A percentile compares a stretch with the other conserved stretches of the same genome.
These are phyloP conservation scores for Antheraea assamensis DNA, from an alignment of 2,888 invertebrate genomes.

Conservation along the genomic window DNA sequence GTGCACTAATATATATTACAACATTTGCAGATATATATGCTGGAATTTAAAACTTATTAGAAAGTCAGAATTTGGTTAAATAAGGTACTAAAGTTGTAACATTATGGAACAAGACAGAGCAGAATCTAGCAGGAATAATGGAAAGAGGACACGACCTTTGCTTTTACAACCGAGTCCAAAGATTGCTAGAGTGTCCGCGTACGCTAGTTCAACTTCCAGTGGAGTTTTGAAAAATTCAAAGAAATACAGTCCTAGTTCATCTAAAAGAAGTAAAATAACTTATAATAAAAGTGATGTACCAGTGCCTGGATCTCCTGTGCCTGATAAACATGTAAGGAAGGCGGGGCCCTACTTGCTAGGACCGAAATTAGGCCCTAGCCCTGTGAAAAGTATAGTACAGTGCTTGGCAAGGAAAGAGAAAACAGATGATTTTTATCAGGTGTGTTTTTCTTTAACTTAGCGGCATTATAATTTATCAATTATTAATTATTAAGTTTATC, in stretches of 20 bases:
- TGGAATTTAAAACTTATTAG: conserved; percentile 4
- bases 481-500: neutral
- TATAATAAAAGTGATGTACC: conserved; percentile 72
- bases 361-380: conserved; percentile 86
- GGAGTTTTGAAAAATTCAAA: conserved; percentile 59
- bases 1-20: neutral
- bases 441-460: conserved; percentile 56
- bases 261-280: conserved; percentile 53
- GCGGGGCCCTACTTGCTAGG: conserved; percentile 88
- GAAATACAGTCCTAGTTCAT: conserved; percentile 49
- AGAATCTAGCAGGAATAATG: conserved; percentile 66
- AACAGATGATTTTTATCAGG: conserved; percentile 86
- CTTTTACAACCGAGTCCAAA: conserved; percentile 70
- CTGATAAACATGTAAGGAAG: conserved; percentile 78
- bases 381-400: conserved; percentile 89
- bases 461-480: neutral
- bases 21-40: neutral
- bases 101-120: conserved; percentile 73
- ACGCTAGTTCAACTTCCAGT: conserved; percentile 59
- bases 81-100: conserved; percentile 22
- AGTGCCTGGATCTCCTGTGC: conserved; percentile 76
- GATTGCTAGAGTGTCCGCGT: conserved; percentile 64
- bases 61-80: conserved; percentile 15
- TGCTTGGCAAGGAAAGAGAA: conserved; percentile 87
- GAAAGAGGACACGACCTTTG: conserved; percentile 76